These are phyloP conservation scores for Holothuria leucospilota DNA, from an alignment of 53 echinoderm and acorn worm genomes.

Conservation along the genomic window DNA sequence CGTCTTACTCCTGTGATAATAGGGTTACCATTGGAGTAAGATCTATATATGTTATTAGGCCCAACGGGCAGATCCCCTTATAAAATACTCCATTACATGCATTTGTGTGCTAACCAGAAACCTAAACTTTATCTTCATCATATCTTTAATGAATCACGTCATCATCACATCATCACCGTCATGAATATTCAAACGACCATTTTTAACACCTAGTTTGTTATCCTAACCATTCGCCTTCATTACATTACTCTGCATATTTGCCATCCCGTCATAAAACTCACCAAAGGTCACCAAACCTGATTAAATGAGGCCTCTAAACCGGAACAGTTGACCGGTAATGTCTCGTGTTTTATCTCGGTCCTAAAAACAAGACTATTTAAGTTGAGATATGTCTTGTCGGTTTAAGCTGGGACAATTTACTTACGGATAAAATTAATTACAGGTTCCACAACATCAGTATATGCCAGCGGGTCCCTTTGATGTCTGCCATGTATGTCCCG, in stretches of 20 bases:
- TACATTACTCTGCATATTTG: not conserved
- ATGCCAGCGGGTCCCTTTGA: conserved; percentile 8
- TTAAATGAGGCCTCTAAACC: not conserved
- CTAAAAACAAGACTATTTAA: not conserved
- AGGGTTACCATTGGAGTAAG: too few species aligned
- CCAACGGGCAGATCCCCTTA: too few species aligned
- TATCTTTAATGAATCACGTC: not conserved
- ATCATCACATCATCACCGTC: not conserved
- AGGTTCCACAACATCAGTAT: not conserved
- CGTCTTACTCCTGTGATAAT: too few species aligned
- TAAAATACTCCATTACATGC: too few species aligned
- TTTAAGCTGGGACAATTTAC: not conserved
- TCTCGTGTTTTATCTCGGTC: not conserved
- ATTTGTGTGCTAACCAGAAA: too few species aligned
- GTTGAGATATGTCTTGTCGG: too few species aligned
- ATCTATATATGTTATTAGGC: too few species aligned
- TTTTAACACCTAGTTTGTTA: not conserved
- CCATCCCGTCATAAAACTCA: not conserved
- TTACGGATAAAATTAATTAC: conserved; percentile 4
- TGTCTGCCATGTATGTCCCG: not conserved
- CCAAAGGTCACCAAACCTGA: not conserved
- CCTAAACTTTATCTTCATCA: too few species aligned
- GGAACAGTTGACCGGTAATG: not conserved
- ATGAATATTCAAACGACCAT: not conserved
- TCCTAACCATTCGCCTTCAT: not conserved